Base-by-base conservation (phyloP, 1,140 invertebrate species). In the Eurosta solidaginis region DNA sequence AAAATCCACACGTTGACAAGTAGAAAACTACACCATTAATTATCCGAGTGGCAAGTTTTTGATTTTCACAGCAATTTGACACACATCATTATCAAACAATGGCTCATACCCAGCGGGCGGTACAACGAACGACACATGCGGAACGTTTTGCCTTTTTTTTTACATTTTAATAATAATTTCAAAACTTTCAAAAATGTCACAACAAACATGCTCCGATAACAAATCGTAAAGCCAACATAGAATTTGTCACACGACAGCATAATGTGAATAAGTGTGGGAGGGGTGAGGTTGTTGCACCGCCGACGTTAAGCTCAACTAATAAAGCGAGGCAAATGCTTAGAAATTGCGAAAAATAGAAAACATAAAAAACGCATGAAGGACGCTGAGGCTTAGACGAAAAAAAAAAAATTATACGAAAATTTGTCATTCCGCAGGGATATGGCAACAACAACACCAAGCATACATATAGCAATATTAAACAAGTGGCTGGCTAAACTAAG, bases 121-220 rank as follows among this genome's bases (percentile, higher is more conserved):
- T 20, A 20, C n/a, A 33, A 40, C 59, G 6, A n/a, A n/a, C 33
- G 33, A 68, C 59, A 68, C 59, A 68, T 68, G 59, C 59, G 27
- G 17, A 20, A 68, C 59, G 2, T 9, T 47, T 68, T n/a, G n/a
- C n/a, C n/a, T n/a, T n/a, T n/a, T n/a, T n/a, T n/a, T n/a, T n/a
- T n/a, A n/a, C n/a, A n/a, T 68, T 68, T 68, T 68, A 68, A 68
- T 68, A 68, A 68, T 40, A 68, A 68, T 68, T 68, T 68, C 59
- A 68, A 68, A 68, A 68, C 59, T 74, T 74, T 45, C 29, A 75
- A 79, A 79, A 75, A 42, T 79, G 78, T 79, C 78, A 79, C 63
- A 79, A 79, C 78, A 77, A 68, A 74, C 76, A 79, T 44, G 63
- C 63, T 45, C 17, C 33, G 36, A 59, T 76, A 52, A 79, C 78